phyloP scores from a whole-genome alignment of 2,797 vertebrate species.

The Platyrinchus mystaceus region DNA sequence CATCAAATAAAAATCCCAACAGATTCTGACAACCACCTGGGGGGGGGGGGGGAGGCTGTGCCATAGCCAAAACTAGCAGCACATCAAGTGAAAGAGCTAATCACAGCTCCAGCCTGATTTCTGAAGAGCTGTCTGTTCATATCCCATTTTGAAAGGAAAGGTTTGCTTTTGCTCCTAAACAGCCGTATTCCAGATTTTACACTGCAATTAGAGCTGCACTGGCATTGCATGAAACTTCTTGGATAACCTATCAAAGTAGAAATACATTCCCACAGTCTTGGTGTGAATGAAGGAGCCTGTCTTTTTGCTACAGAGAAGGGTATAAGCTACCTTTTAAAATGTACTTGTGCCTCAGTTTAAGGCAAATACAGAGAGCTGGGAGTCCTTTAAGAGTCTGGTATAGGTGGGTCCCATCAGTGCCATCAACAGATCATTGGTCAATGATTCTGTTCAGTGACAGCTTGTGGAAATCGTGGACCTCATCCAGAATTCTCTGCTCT shows the following conservation, averaged over 20 bases:
- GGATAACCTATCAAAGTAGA: not conserved
- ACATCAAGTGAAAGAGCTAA: not conserved
- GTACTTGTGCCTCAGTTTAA: not conserved
- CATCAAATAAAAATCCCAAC: conserved; percentile 18
- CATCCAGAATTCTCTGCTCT: not conserved
- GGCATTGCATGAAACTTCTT: not conserved
- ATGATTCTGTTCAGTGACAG: not conserved
- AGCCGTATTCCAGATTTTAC: not conserved
- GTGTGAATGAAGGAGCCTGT: not conserved
- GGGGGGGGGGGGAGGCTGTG: not conserved
- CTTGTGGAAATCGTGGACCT: not conserved
- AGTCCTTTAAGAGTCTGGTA: not conserved
- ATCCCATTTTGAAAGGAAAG: not conserved
- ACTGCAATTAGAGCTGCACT: not conserved
- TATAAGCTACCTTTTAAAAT: rapidly evolving
- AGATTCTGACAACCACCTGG: conserved; percentile 12
- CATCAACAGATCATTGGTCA: no score
- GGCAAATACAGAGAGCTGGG: not conserved
- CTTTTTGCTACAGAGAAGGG: not conserved
- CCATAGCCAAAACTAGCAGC: conserved; percentile 3
- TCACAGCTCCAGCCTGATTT: not conserved
- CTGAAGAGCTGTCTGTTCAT: not conserved
- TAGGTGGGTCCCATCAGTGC: not conserved
- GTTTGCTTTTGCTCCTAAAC: not conserved
- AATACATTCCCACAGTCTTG: not conserved